These are phyloP conservation scores for Tetranychus piercei DNA, from an alignment of 2,888 invertebrate species.

Conservation along the genomic window DNA sequence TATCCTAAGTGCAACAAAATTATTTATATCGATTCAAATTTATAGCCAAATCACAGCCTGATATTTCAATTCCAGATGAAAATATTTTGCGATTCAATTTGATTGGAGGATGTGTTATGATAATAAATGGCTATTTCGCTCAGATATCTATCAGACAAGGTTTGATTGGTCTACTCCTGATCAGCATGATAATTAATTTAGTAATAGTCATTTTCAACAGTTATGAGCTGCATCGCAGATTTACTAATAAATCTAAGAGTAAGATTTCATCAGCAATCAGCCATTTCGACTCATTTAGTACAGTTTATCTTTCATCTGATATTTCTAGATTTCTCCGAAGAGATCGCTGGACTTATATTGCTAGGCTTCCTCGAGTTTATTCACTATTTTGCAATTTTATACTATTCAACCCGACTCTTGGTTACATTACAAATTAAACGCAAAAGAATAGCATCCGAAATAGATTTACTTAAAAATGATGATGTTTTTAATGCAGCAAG, in stretches of 20 bases:
- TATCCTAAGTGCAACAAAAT: no score
- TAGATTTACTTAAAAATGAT: neutral
- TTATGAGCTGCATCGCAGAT: neutral
- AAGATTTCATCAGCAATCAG: neutral
- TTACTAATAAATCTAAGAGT: neutral
- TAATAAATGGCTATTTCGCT: neutral
- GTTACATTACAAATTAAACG: neutral
- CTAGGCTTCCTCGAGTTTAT: neutral
- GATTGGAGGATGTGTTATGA: neutral
- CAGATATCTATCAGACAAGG: neutral
- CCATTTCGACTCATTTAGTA: neutral
- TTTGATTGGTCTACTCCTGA: neutral
- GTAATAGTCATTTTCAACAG: neutral
- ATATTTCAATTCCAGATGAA: neutral
- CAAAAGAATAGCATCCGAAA: neutral
- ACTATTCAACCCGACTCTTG: neutral
- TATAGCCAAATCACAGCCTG: neutral
- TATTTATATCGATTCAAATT: no score
- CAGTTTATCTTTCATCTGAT: neutral
- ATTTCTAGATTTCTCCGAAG: neutral
- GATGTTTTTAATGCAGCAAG: neutral
- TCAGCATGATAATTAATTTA: neutral
- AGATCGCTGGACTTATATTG: neutral
- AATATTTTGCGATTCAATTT: neutral
- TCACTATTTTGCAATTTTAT: neutral